These are phyloP conservation scores for Stictocephala bisonia DNA, from an alignment of 2,888 invertebrate species.

Conservation along the genomic window DNA sequence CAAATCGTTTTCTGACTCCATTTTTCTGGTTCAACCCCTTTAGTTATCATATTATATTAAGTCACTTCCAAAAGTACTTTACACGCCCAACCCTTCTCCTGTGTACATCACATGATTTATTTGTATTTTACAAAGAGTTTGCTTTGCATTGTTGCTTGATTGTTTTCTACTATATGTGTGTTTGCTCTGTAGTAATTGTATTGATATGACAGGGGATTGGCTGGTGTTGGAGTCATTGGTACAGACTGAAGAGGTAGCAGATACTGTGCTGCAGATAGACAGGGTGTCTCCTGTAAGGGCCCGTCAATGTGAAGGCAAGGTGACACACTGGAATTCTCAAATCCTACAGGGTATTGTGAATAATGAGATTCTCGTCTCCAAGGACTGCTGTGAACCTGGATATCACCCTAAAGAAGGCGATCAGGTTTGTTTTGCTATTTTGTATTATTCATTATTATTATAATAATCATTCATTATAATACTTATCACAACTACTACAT, in stretches of 20 bases:
- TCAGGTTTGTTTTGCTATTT: constrained; percentile 64
- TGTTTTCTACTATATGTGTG: no score
- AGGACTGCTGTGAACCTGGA: constrained; percentile 68
- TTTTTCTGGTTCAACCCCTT: no score
- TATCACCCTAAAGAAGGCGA: constrained; percentile 71
- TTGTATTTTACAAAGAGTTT: no score
- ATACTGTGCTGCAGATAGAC: constrained; percentile 23
- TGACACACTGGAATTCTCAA: constrained; percentile 65
- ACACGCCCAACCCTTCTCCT: no score
- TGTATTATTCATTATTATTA: neutral
- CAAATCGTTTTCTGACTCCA: no score
- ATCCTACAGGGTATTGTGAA: constrained; percentile 69
- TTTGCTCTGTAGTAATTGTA: no score
- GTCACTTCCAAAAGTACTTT: no score
- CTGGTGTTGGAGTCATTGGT: constrained; percentile 16
- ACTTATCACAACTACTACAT: no score
- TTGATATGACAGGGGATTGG: constrained; percentile 41
- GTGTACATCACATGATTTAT: no score
- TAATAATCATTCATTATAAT: no score
- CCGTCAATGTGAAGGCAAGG: constrained; percentile 67
- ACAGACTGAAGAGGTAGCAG: constrained; percentile 2
- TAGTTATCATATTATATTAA: no score
- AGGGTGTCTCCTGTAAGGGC: constrained; percentile 63
- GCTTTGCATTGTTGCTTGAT: no score
- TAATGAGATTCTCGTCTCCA: constrained; percentile 71